phyloP scores from a whole-genome alignment of 2,797 vertebrate genomes.

The Valencia hispanica region DNA sequence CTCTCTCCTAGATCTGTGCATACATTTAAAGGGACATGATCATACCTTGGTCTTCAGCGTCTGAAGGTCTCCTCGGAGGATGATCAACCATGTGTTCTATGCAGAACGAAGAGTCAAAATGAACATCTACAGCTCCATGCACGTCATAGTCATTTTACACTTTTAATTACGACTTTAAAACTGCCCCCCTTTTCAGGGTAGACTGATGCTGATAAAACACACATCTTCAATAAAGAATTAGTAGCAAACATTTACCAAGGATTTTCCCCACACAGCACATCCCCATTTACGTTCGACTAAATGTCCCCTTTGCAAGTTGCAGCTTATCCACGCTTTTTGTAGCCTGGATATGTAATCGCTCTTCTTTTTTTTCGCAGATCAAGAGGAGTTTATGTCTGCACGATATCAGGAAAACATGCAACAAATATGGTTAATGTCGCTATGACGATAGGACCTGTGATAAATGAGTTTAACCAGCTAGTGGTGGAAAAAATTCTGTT shows the following conservation, averaged over 20 bases:
- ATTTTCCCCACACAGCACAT: no score
- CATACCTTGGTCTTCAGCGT: slow-evolving; percentile 39
- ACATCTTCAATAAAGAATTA: background rate
- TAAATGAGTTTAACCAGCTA: background rate
- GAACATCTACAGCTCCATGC: background rate
- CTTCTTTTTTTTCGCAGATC: no score
- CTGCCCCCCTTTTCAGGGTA: background rate
- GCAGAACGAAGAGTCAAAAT: background rate
- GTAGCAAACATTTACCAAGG: background rate
- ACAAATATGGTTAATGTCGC: background rate
- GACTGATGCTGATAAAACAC: background rate
- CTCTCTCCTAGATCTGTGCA: background rate
- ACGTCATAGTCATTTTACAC: no score
- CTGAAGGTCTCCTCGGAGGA: slow-evolving; percentile 7
- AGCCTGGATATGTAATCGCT: background rate
- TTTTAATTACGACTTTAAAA: background rate
- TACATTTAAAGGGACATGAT: background rate
- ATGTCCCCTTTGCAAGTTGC: no score
- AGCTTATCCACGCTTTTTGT: background rate
- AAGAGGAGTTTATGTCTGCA: no score
- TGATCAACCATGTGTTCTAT: slow-evolving; percentile 40
- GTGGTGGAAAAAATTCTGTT: no score
- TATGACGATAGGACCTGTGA: background rate
- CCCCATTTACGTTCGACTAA: background rate
- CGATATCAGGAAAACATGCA: background rate